Base-by-base conservation (phyloP, 2,797 vertebrate species). In the Sciaenops ocellatus region DNA sequence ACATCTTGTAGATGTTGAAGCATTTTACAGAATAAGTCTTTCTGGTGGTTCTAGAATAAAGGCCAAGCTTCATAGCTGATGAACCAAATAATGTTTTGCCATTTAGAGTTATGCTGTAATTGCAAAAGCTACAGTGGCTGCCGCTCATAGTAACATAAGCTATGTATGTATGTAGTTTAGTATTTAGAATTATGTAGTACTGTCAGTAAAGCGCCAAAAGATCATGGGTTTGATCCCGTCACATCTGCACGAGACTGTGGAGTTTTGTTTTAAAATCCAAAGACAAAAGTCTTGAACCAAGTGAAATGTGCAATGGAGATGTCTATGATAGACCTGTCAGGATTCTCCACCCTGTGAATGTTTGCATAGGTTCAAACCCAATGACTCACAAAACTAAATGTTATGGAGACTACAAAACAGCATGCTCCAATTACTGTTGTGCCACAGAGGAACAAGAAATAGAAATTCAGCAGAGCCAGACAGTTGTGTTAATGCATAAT, bases 401-500 rank as follows among this genome's bases (percentile, higher is more conserved):
- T 47, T 68, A 65, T 56, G 42, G 71, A 20, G 59, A 79, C 62
- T 69, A 66, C 67, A 47, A 80, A 80, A 62, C 76, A 80, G 60
- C 56, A 61, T 17, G 15, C 42, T 73, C 28, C 79, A 74, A 78
- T 87, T 60, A 74, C 47, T 47, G 12, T 26, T n/a, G 16, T 22
- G 42, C 54, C 50, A 50, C 18, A 26, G 24, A 26, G 26, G 41
- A 69, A 50, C 16, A 50, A 24, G 13, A 76, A 72, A 80, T 71
- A 61, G 66, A 63, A 81, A 44, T 65, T 48, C 72, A 63, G 34
- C 28, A 8, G 61, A 67, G 60, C 22, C 59, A 38, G 24, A 60
- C 56, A 73, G 66, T 68, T 63, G 70, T 79, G 83, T 79, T 73
- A 78, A 68, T 59, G 69, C 69, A 59, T 42, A 47, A 83, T 72